Conservation (phyloP, 1,140 invertebrate species). For the Pararge aegeria region DNA sequence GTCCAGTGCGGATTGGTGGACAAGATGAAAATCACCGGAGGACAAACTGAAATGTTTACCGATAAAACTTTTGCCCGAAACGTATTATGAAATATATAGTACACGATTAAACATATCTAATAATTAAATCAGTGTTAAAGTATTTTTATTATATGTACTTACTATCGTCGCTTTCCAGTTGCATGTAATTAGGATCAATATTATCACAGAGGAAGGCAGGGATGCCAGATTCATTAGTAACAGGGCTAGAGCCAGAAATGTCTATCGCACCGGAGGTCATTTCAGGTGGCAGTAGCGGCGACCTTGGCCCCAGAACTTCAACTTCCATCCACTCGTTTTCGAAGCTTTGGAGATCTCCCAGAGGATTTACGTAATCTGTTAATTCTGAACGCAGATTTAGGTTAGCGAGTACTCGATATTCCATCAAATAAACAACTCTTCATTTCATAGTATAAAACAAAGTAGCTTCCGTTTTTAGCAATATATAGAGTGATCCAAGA, state of each 20-base stretch:
- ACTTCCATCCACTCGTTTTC: slow-evolving; percentile 95
- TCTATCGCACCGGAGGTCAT: slow-evolving; percentile 50
- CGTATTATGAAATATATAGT: too few species aligned
- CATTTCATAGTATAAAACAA: too few species aligned
- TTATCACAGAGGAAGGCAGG: slow-evolving; percentile 83
- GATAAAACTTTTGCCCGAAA: too few species aligned
- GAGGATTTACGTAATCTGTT: slow-evolving; percentile 82
- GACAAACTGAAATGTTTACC: too few species aligned
- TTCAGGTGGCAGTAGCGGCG: slow-evolving; percentile 77
- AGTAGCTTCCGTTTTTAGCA: too few species aligned
- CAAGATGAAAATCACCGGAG: too few species aligned
- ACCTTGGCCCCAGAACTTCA: slow-evolving; percentile 84
- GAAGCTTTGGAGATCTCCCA: slow-evolving; percentile 88
- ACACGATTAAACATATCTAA: too few species aligned
- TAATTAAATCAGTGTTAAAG: slow-evolving; percentile 6
- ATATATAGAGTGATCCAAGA: too few species aligned
- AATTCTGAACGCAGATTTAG: slow-evolving; percentile 38
- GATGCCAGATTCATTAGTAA: slow-evolving; percentile 80
- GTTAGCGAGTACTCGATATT: too few species aligned
- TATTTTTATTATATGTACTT: slow-evolving; percentile 30
- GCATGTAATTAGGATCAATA: slow-evolving; percentile 78
- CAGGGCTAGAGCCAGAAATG: slow-evolving; percentile 55
- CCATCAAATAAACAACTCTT: too few species aligned
- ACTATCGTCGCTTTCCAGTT: slow-evolving; percentile 81
- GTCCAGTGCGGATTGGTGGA: too few species aligned